phyloP scores from a whole-genome alignment of 2,113 vertebrate genomes.

The Baryphthengus martii region DNA sequence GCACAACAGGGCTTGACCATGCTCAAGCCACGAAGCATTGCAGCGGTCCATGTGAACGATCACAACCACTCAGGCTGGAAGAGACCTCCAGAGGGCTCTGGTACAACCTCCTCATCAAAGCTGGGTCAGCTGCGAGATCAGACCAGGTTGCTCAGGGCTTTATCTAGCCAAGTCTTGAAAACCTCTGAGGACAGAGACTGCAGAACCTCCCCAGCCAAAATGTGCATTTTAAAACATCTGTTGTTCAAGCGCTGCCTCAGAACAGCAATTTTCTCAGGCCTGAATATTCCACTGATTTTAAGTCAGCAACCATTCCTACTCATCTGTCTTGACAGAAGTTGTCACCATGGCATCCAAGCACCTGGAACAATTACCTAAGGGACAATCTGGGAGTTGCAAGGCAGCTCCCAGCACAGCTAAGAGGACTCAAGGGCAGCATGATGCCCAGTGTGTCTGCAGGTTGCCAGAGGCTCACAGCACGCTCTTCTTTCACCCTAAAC shows the following conservation, averaged over 20 bases:
- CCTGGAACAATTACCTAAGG: conserved; percentile 11
- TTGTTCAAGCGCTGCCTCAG: neutral
- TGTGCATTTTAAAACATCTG: neutral
- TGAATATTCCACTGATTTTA: neutral
- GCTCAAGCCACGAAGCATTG: neutral
- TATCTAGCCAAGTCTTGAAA: neutral
- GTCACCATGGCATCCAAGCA: conserved; percentile 19
- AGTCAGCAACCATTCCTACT: neutral
- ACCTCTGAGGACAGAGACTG: neutral
- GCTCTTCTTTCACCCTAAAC: neutral
- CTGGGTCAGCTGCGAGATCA: neutral
- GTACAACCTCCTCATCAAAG: neutral
- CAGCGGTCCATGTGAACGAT: neutral
- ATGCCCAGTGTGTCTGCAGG: neutral
- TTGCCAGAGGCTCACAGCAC: neutral
- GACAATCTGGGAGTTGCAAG: neutral
- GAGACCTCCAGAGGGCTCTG: neutral
- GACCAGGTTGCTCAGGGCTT: neutral
- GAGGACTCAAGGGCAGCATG: neutral
- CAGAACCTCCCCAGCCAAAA: neutral
- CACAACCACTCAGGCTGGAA: neutral
- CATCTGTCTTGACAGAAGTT: conserved; percentile 25
- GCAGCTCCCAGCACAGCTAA: neutral
- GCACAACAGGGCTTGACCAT: neutral
- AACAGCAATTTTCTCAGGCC: neutral